Evolutionary conservation across 2,113 vertebrate species (phyloP), one percentile per base, ranked within the genome.

Genomic region (Muntiacus muntjak): DNA sequence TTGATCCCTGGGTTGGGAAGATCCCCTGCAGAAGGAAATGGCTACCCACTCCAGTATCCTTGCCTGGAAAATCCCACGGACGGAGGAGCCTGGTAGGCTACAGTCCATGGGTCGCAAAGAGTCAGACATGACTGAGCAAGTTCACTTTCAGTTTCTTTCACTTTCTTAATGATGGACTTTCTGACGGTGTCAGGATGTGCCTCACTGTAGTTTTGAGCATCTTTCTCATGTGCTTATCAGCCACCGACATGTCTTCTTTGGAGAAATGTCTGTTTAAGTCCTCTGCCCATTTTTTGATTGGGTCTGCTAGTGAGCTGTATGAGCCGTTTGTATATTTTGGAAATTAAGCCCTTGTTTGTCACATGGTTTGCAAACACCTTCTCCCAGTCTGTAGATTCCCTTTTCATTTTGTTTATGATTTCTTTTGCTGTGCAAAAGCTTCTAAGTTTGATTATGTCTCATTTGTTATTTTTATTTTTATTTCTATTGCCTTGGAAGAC

Each of bases 151-250:
- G 3, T 50, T 13, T 50, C 47, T 50, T 50, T 50, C 47, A 50
- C 47, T 50, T 50, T 50, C 36, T 74, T 40, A 74, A 40, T 40
- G 36, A 40, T 74, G 67, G 36, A 6, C 36, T 23, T 71, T 74
- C 67, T 74, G 36, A 25, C 0, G 0, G 21, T 74, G 36, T 74
- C n/a, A 40, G 23, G 36, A 6, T 40, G 1, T 74, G 25, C 21
- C 36, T 74, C 36, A 74, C 36, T 74, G 36, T 25, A 25, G 71
- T 26, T 74, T 25, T 25, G 71, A 74, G 71, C 12, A 23, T 71
- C 64, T 71, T 40, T 71, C 21, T 40, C 67, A 23, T 6, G 71
- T 43, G 23, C 5, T 76, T 26, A 25, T 76, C 26, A 12, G 71
- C 23, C 36, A 76, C 26, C 0, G 0, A 13, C 13, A 13, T 43